These are phyloP conservation scores for Nomada goodeniana DNA, from an alignment of 2,888 invertebrate genomes.

Conservation along the genomic window DNA sequence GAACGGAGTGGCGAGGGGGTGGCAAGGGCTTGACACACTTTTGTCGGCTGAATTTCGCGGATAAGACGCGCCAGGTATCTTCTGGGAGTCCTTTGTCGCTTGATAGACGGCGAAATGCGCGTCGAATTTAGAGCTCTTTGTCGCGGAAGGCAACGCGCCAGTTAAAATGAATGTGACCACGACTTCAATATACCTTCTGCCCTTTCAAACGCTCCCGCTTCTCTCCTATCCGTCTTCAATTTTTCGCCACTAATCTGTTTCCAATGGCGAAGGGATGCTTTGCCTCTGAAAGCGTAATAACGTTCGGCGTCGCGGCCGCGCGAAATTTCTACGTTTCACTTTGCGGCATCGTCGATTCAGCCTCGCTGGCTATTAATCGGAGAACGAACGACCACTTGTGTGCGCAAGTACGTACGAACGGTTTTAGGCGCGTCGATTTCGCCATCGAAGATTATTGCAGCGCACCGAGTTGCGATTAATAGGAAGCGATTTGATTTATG, in stretches of 20 bases:
- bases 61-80: constrained; percentile 58
- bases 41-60: constrained; percentile 53
- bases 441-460: too few relatives aligned
- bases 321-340: not conserved
- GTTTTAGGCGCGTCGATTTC: too few relatives aligned
- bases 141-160: constrained; percentile 21
- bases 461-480: too few relatives aligned
- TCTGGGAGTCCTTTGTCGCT: constrained; percentile 44
- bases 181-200: constrained; percentile 12
- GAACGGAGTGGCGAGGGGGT: constrained; percentile 11
- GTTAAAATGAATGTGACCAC: constrained; percentile 42
- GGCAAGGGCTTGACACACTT: constrained; percentile 52
- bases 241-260: constrained; percentile 51
- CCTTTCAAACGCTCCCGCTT: constrained; percentile 4
- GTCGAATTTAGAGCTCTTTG: constrained; percentile 44
- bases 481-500: too few relatives aligned
- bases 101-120: constrained; percentile 49
- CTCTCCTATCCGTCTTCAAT: constrained; percentile 45
- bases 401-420: too few relatives aligned
- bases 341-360: not conserved
- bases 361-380: not conserved
- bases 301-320: constrained; percentile 20
- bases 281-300: constrained; percentile 29
- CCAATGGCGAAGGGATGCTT: constrained; percentile 30
- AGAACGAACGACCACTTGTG: too few relatives aligned